These are phyloP conservation scores for Lucifuga dentata DNA, from an alignment of 2,113 vertebrate genomes.

Conservation along the genomic window DNA sequence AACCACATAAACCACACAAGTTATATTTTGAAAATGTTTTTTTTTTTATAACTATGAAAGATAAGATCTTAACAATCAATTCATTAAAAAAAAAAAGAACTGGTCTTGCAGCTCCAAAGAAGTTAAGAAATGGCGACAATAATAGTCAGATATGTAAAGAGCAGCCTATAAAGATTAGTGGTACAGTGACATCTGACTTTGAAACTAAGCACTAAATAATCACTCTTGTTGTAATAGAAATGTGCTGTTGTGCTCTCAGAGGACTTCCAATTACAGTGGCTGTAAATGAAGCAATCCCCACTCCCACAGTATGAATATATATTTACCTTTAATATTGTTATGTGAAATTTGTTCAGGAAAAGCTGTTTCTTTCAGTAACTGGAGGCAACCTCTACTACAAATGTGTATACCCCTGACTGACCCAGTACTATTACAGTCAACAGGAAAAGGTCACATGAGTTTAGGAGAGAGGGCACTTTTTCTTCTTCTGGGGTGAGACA, in stretches of 20 bases:
- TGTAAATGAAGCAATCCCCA: conserved; percentile 37
- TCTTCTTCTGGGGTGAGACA: conserved; percentile 45
- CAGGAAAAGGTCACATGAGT: background rate
- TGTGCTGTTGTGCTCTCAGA: conserved; percentile 12
- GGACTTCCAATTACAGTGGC: conserved; percentile 11
- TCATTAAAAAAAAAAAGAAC: conserved; percentile 8
- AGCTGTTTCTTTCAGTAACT: conserved; percentile 27
- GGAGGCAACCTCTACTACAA: conserved; percentile 9
- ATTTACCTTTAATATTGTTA: conserved; percentile 5
- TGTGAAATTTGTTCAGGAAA: conserved; percentile 15
- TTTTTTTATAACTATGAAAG: conserved; percentile 54
- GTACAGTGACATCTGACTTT: conserved; percentile 26
- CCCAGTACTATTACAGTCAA: conserved; percentile 2
- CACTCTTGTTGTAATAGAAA: conserved; percentile 20
- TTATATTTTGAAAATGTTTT: conserved; percentile 10
- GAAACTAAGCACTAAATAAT: conserved; percentile 31
- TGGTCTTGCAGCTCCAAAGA: conserved; percentile 20
- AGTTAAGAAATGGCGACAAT: conserved; percentile 22
- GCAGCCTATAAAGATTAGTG: conserved; percentile 52
- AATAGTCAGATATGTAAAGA: conserved; percentile 38
- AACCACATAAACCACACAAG: conserved; percentile 23
- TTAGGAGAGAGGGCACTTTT: conserved; percentile 72
- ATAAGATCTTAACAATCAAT: conserved; percentile 18
- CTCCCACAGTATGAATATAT: conserved; percentile 19
- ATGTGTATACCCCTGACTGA: conserved; percentile 5